Evolutionary conservation across 2,797 vertebrate genomes (phyloP).

Genomic region (Lindbergichthys nudifrons): DNA sequence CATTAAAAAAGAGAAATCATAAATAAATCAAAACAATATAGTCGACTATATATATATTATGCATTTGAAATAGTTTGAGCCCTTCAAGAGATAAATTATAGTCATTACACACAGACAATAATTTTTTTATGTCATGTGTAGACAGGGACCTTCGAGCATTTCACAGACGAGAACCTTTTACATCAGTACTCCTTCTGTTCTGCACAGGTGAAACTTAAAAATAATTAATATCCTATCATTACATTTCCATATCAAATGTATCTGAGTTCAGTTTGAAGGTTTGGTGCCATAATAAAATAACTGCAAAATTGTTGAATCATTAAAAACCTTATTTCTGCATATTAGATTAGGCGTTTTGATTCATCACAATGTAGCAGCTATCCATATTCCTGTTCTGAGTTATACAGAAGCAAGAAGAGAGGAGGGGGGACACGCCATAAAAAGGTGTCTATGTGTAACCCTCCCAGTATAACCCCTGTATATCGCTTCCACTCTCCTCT

Average conservation of each 20-base stretch:
- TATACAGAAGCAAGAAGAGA: not conserved
- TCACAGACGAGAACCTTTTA: constrained; percentile 15
- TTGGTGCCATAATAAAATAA: constrained; percentile 1
- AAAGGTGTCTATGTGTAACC: constrained; percentile 44
- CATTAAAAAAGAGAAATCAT: not conserved
- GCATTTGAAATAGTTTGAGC: not conserved
- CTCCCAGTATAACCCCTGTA: constrained; percentile 25
- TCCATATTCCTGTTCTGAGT: constrained; percentile 39
- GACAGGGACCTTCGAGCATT: not conserved
- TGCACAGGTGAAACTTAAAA: constrained; percentile 14
- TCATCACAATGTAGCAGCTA: not conserved
- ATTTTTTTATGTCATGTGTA: not conserved
- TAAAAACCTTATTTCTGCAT: constrained; percentile 8
- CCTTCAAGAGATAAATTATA: not conserved
- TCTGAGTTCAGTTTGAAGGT: constrained; percentile 14
- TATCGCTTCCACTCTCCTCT: constrained; percentile 24
- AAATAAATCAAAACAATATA: not conserved
- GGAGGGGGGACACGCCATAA: not conserved
- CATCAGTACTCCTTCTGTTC: constrained; percentile 1
- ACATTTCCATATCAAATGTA: constrained; percentile 10
- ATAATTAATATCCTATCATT: constrained; percentile 20
- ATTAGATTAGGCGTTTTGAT: constrained; percentile 23
- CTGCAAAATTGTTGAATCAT: not conserved
- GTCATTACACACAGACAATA: not conserved
- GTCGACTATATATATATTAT: not conserved